Evolutionary conservation across 2,113 vertebrate genomes (phyloP).

Genomic region (Menura novaehollandiae): DNA sequence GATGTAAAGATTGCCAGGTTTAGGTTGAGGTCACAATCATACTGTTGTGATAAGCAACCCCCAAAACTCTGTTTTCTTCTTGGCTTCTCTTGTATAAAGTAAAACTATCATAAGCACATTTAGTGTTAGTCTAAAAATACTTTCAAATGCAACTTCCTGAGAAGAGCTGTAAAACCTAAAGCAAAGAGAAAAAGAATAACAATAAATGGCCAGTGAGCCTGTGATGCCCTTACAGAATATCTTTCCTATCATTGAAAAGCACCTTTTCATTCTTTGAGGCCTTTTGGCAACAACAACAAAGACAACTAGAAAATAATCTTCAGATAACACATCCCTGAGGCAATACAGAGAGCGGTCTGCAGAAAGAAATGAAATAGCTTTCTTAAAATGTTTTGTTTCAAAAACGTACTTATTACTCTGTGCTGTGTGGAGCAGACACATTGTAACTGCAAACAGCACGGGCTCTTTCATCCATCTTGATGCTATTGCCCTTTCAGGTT

Average conservation of each 20-base stretch:
- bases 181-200: not conserved
- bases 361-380: slow-evolving; percentile 5
- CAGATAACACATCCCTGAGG: not conserved
- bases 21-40: not conserved
- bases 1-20: not conserved
- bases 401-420: not conserved
- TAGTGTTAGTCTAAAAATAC: not conserved
- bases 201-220: not conserved
- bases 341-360: not conserved
- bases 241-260: not conserved
- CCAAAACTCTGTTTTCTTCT: not conserved
- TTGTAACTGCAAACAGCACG: not conserved
- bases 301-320: slow-evolving; percentile 19
- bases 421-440: not conserved
- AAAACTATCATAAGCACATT: not conserved
- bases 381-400: slow-evolving; percentile 25
- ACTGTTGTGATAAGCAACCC: not conserved
- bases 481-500: not conserved
- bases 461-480: not conserved
- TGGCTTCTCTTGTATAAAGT: not conserved
- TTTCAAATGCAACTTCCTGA: not conserved
- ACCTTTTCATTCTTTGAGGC: slow-evolving; percentile 1
- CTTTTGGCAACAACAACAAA: slow-evolving; percentile 15
- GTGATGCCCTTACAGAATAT: not conserved
- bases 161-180: not conserved